These are phyloP conservation scores for Lanistes nyassanus DNA, from an alignment of 1,140 invertebrate genomes.

Conservation along the genomic window DNA sequence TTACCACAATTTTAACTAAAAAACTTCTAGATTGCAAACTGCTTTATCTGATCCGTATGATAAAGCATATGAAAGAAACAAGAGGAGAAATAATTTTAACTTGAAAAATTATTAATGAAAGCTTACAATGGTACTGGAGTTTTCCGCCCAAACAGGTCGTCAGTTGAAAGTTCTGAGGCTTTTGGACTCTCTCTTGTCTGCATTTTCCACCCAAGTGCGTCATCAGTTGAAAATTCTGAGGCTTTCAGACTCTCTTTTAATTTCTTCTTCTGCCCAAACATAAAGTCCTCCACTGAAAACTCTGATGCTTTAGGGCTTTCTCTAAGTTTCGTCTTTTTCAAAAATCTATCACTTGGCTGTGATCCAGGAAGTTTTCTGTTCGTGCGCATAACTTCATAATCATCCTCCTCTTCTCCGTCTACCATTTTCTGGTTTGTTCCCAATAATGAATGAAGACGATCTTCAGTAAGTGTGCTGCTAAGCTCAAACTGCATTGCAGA, in stretches of 20 bases:
- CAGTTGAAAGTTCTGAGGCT: slow-evolving; percentile 23
- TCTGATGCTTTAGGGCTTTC: slow-evolving; percentile 8
- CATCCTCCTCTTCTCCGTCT: slow-evolving; percentile 25
- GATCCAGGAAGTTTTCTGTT: slow-evolving; percentile 25
- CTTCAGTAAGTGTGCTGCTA: neutral
- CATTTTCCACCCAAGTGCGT: neutral
- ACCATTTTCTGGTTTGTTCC: neutral
- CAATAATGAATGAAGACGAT: neutral
- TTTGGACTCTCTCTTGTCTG: slow-evolving; percentile 15
- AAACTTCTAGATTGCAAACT: no score
- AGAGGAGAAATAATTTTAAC: neutral
- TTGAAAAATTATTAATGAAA: neutral
- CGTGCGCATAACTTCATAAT: slow-evolving; percentile 29
- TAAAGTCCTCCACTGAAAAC: slow-evolving; percentile 35
- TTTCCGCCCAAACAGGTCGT: no score
- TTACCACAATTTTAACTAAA: no score
- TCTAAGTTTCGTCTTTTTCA: slow-evolving; percentile 18
- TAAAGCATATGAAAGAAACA: no score
- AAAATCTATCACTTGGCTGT: neutral
- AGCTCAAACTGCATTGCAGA: neutral
- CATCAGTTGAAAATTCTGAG: neutral
- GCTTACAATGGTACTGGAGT: no score
- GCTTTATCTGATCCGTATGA: no score
- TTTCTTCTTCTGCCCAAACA: slow-evolving; percentile 39
- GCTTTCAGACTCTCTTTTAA: slow-evolving; percentile 10